phyloP scores from a whole-genome alignment of 2,113 vertebrate species.

The Tautogolabrus adspersus region DNA sequence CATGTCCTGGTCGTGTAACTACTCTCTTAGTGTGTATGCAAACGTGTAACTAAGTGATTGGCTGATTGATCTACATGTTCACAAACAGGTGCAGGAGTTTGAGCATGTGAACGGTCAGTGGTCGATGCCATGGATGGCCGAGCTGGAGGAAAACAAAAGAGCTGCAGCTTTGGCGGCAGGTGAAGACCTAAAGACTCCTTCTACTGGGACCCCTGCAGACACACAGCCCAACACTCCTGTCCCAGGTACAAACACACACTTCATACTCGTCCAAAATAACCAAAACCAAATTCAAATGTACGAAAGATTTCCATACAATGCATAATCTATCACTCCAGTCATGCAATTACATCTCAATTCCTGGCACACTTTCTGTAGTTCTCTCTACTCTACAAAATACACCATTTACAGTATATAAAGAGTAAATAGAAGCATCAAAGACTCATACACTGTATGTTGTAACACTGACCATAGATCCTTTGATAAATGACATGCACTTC shows the following conservation, averaged over 20 bases:
- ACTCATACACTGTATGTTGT: neutral
- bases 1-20: too few relatives aligned
- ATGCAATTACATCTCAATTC: too few relatives aligned
- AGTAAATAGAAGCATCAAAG: too few relatives aligned
- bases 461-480: neutral
- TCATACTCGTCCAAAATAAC: neutral
- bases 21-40: neutral
- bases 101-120: constrained; percentile 98
- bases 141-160: constrained; percentile 96
- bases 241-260: constrained; percentile 77
- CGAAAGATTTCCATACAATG: too few relatives aligned
- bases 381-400: too few relatives aligned
- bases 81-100: constrained; percentile 94
- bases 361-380: too few relatives aligned
- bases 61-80: neutral
- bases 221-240: constrained; percentile 96
- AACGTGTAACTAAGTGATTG: neutral
- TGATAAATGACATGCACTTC: neutral
- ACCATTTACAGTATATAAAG: too few relatives aligned
- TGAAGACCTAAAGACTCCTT: constrained; percentile 87
- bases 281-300: neutral
- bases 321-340: too few relatives aligned
- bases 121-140: constrained; percentile 98
- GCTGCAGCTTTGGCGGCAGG: constrained; percentile 87
- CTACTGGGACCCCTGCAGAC: constrained; percentile 94